Evolutionary conservation across 2,888 invertebrate genomes (phyloP).

Genomic region (Eristalinus sepulchralis): DNA sequence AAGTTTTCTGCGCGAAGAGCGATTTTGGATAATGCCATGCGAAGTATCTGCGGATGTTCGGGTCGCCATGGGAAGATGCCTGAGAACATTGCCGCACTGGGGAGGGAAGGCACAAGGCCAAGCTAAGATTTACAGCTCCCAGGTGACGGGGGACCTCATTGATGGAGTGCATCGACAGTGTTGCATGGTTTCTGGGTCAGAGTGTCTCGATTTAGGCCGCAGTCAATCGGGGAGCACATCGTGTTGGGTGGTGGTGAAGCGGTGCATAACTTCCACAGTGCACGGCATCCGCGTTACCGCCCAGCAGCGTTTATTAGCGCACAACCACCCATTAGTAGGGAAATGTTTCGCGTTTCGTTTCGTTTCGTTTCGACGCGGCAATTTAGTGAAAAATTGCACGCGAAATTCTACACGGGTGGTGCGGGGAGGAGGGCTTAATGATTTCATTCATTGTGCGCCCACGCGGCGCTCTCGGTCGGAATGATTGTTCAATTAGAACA

Average conservation of each 20-base stretch:
- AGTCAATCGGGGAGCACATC: background rate
- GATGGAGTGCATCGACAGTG: constrained; percentile 40
- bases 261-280: background rate
- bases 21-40: background rate
- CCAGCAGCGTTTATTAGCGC: background rate
- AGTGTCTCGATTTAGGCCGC: background rate
- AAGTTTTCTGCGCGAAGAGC: background rate
- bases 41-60: background rate
- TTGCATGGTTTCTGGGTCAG: background rate
- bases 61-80: background rate
- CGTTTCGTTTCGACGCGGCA: background rate
- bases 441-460: background rate
- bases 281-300: background rate
- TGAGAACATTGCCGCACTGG: background rate
- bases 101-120: constrained; percentile 48
- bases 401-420: background rate
- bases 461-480: constrained; percentile 2
- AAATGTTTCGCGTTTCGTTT: background rate
- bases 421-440: background rate
- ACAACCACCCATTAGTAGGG: background rate
- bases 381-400: background rate
- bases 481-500: constrained; percentile 68
- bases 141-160: constrained; percentile 29
- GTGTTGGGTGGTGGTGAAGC: background rate
- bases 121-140: constrained; percentile 45